Evolutionary conservation across 1,140 invertebrate species (phyloP), one percentile per base, ranked within the genome.

Genomic region (Drosophila trapezifrons): DNA sequence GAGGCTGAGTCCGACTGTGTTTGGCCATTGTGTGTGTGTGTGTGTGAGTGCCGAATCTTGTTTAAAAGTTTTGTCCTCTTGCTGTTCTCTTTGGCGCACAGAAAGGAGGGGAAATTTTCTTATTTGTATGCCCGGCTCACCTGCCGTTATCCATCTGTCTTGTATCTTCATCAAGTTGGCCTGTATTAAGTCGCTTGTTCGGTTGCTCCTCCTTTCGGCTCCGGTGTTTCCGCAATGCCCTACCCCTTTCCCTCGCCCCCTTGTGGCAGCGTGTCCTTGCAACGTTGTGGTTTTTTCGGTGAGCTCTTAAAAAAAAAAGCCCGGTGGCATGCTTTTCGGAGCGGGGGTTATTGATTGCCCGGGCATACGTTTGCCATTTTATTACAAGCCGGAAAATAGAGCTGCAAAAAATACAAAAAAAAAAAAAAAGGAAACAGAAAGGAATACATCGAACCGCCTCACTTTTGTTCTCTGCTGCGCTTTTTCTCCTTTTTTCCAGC

Each of bases 281-380:
- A 66, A 54, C 56, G 59, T 78, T 78, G 76, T 72, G 59, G 67
- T 60, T 78, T 73, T 81, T 59, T 60, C 58, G 65, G 27, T 72
- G 46, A 63, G 55, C 38, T 73, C 38, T 65, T 63, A 66, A 45
- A 73, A 62, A 78, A 66, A 76, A 13, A 47, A 12, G 13, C 25
- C 29, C 27, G 52, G 42, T 65, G 64, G 82, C 78, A 77, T 74
- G 52, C 56, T 75, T 76, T 74, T 74, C 47, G 46, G 81, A 47
- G 64, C 64, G 18, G 58, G 76, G 79, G 60, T 87, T 86, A 86
- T 86, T 86, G 83, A 86, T 87, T 86, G 83, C 83, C 64, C 57
- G 59, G 82, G 71, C 83, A 87, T 87, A 86, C 83, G 83, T 76
- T 87, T 79, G 83, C 83, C 83, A 86, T 86, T 86, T 86, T 87